These are phyloP conservation scores for Melanostoma mellinum DNA, from an alignment of 2,888 invertebrate species.

Conservation along the genomic window DNA sequence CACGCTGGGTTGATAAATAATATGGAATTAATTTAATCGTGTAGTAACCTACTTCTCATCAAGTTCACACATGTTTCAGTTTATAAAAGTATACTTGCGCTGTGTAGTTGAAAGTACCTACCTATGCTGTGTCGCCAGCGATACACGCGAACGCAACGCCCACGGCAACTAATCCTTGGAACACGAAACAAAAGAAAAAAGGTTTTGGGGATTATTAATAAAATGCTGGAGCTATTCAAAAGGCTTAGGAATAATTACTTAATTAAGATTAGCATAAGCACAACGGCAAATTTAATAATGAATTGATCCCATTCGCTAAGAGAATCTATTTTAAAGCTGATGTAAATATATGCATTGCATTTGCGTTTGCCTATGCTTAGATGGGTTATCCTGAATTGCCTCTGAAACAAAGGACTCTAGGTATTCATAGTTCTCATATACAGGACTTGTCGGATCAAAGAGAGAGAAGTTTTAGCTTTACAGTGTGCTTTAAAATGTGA, in stretches of 20 bases:
- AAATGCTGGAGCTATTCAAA: slow-evolving; percentile 21
- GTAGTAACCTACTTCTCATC: slow-evolving; percentile 2
- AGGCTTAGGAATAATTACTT: slow-evolving; percentile 21
- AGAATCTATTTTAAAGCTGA: too few species aligned
- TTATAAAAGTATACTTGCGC: too few species aligned
- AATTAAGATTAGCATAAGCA: slow-evolving; percentile 31
- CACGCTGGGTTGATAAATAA: not conserved
- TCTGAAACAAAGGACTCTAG: too few species aligned
- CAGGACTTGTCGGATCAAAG: too few species aligned
- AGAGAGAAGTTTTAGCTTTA: too few species aligned
- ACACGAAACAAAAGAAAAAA: slow-evolving; percentile 7
- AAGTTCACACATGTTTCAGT: not conserved
- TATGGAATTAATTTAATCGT: not conserved
- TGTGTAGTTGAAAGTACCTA: not conserved
- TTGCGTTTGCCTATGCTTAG: too few species aligned
- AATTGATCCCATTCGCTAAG: not conserved
- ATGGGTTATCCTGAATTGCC: too few species aligned
- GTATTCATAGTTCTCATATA: too few species aligned
- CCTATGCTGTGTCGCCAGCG: not conserved
- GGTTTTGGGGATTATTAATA: slow-evolving; percentile 18
- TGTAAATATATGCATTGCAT: too few species aligned
- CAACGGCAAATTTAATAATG: slow-evolving; percentile 4
- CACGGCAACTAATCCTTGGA: slow-evolving; percentile 11
- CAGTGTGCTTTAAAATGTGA: too few species aligned
- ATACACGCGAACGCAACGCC: not conserved